Percentiles rank a stretch among this genome's conserved stretches.
Conservation (phyloP, 2,888 invertebrate genomes). For the Agrotis puta region DNA sequence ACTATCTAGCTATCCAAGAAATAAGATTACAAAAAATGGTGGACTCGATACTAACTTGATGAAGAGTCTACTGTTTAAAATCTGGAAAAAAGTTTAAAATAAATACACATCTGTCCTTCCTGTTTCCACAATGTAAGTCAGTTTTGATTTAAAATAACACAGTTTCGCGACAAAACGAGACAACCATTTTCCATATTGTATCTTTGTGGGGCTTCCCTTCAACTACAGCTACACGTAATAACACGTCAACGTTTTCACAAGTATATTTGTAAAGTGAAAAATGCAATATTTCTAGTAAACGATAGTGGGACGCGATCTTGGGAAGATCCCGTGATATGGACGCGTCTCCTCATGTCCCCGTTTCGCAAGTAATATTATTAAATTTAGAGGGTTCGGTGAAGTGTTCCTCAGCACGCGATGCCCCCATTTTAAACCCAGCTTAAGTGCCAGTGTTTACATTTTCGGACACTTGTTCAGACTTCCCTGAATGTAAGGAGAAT, state of each 20-base stretch:
- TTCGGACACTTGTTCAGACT: constrained; percentile 51
- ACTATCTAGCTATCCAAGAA: too few relatives aligned
- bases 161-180: constrained; percentile 8
- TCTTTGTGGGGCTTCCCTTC: constrained; percentile 10
- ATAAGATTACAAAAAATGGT: too few relatives aligned
- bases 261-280: constrained; percentile 42
- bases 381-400: constrained; percentile 55
- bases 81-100: too few relatives aligned
- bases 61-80: too few relatives aligned
- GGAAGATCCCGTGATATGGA: constrained; percentile 44
- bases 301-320: constrained; percentile 25
- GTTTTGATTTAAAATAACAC: not conserved
- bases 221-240: constrained; percentile 36
- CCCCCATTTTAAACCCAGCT: constrained; percentile 55
- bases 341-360: constrained; percentile 53
- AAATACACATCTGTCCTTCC: not conserved
- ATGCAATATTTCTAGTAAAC: constrained; percentile 28
- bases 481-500: constrained; percentile 39
- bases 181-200: constrained; percentile 7
- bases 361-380: constrained; percentile 54
- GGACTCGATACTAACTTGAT: too few relatives aligned
- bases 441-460: constrained; percentile 50
- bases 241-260: constrained; percentile 30
- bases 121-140: too few relatives aligned
- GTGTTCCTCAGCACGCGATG: constrained; percentile 55